Percentiles rank a stretch among this genome's conserved stretches.
phyloP scores from a whole-genome alignment of 2,113 vertebrate species.

The Bombycilla garrulus region DNA sequence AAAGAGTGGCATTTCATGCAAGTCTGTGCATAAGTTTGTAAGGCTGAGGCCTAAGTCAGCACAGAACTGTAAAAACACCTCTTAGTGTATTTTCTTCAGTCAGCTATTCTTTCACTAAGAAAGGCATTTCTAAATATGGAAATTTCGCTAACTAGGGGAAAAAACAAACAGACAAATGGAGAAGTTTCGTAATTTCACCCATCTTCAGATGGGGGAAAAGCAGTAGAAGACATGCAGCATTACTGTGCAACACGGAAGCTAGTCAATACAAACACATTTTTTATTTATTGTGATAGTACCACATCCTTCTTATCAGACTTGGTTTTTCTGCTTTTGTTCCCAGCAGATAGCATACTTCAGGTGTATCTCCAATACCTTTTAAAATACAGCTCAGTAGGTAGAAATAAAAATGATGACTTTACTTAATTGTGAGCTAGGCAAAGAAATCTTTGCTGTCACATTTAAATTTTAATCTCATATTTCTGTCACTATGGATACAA shows the following conservation, averaged over 20 bases:
- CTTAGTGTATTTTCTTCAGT: slow-evolving; percentile 17
- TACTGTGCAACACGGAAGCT: slow-evolving; percentile 45
- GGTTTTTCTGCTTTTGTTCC: slow-evolving; percentile 26
- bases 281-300: slow-evolving; percentile 43
- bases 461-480: neutral
- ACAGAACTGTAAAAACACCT: slow-evolving; percentile 56
- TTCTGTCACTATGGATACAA: slow-evolving; percentile 10
- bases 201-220: neutral
- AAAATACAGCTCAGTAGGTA: slow-evolving; percentile 27
- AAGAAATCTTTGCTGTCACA: slow-evolving; percentile 25
- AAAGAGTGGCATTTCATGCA: slow-evolving; percentile 11
- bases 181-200: neutral
- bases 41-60: slow-evolving; percentile 13
- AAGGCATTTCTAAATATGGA: slow-evolving; percentile 3
- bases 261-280: slow-evolving; percentile 10
- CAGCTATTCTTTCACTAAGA: slow-evolving; percentile 2
- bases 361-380: slow-evolving; percentile 2
- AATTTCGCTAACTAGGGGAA: neutral
- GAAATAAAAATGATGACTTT: neutral
- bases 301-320: neutral
- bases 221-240: slow-evolving; percentile 31
- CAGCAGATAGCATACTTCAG: slow-evolving; percentile 6
- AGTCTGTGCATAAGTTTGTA: neutral
- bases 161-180: neutral
- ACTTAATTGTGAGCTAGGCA: slow-evolving; percentile 4